phyloP scores from a whole-genome alignment of 2,113 vertebrate genomes.

The Tichodroma muraria region DNA sequence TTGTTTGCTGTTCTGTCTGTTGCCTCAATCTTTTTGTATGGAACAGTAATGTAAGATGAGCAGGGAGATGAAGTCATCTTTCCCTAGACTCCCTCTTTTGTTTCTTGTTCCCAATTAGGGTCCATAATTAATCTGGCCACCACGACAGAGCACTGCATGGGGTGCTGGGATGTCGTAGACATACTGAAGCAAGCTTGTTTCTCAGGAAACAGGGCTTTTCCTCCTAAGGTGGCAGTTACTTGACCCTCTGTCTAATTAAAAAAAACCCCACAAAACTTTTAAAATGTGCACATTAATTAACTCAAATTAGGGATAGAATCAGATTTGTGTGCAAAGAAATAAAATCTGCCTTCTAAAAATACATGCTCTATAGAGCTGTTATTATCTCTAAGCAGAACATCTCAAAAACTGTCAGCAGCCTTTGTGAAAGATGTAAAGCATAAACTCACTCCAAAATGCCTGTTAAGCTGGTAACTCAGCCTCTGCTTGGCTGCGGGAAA shows the following conservation, averaged over 20 bases:
- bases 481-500: background rate
- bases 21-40: background rate
- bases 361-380: background rate
- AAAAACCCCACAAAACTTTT: background rate
- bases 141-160: background rate
- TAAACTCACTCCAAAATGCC: background rate
- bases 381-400: background rate
- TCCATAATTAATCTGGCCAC: slow-evolving; percentile 44
- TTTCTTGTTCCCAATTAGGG: slow-evolving; percentile 54
- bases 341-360: background rate
- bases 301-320: background rate
- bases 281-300: background rate
- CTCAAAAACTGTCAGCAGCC: background rate
- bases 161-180: background rate
- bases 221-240: background rate
- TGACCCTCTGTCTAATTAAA: background rate
- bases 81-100: slow-evolving; percentile 15
- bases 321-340: background rate
- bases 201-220: background rate
- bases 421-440: background rate
- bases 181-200: slow-evolving; percentile 4
- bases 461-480: background rate
- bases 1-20: slow-evolving; percentile 14
- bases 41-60: slow-evolving; percentile 29
- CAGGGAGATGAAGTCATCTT: slow-evolving; percentile 44